Conservation (phyloP, 2,888 invertebrate genomes). For the Zygothrica quintamaculata region DNA sequence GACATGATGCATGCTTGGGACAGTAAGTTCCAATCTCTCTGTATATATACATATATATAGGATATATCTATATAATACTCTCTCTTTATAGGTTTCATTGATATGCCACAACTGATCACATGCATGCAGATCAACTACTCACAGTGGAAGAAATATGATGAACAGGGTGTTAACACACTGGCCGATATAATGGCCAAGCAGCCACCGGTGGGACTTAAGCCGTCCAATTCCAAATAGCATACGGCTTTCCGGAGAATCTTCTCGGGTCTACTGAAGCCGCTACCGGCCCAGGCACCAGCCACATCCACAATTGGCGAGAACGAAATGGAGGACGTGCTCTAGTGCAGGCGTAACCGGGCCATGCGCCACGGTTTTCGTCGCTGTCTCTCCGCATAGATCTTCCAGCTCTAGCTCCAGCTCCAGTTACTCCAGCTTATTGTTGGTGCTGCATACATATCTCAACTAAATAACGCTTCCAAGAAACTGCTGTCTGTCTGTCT, state of each 20-base stretch:
- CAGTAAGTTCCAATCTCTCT: conserved; percentile 89
- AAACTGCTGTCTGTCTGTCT: conserved; percentile 11
- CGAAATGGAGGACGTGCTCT: conserved; percentile 77
- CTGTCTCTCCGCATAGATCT: conserved; percentile 64
- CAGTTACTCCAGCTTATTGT: conserved; percentile 16
- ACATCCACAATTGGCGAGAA: conserved; percentile 79
- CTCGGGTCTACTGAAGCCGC: conserved; percentile 82
- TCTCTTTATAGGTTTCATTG: conserved; percentile 90
- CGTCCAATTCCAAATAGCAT: conserved; percentile 83
- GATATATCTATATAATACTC: neutral
- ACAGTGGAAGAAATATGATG: conserved; percentile 95
- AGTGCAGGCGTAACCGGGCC: conserved; percentile 66
- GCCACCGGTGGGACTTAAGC: conserved; percentile 77
- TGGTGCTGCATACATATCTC: conserved; percentile 47
- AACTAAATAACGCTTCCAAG: conserved; percentile 55
- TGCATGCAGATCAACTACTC: conserved; percentile 94
- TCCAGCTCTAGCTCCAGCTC: no score
- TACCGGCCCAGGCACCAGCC: conserved; percentile 81
- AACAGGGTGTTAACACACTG: conserved; percentile 90
- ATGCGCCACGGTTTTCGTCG: conserved; percentile 55
- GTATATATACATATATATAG: neutral
- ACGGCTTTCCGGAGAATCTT: conserved; percentile 83
- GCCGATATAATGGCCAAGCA: conserved; percentile 87
- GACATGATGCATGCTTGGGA: conserved; percentile 99
- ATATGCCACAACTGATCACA: conserved; percentile 94